Percentiles rank a stretch among this genome's conserved stretches.
phyloP scores from a whole-genome alignment of 1,140 invertebrate genomes.

The Cyphomyrmex costatus region DNA sequence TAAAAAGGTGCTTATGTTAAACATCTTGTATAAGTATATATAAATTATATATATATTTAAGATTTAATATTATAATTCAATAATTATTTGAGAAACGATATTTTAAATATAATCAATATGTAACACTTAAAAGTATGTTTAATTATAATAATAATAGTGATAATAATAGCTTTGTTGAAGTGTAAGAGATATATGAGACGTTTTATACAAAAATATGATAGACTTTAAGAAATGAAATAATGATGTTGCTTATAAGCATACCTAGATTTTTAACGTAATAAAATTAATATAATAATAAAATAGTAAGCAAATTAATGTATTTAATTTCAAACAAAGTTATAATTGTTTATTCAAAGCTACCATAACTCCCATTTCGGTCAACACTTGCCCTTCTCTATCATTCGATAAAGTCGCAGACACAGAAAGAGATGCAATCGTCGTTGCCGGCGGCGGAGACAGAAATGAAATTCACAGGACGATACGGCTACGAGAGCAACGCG shows the following conservation, averaged over 20 bases:
- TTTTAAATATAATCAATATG: background rate
- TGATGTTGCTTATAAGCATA: too few species aligned
- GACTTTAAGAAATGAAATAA: background rate
- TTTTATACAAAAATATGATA: background rate
- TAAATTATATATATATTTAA: background rate
- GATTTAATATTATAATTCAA: background rate
- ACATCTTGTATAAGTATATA: background rate
- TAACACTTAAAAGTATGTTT: background rate
- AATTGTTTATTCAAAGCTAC: conserved; percentile 11
- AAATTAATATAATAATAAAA: background rate
- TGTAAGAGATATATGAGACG: background rate
- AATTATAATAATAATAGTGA: background rate
- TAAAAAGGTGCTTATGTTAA: too few species aligned
- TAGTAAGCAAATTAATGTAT: background rate
- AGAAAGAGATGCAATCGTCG: conserved; percentile 49
- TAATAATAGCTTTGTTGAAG: background rate
- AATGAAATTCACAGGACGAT: conserved; percentile 51
- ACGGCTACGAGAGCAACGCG: conserved; percentile 58
- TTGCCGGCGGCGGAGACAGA: background rate
- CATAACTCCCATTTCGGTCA: conserved; percentile 9
- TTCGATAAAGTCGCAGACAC: conserved; percentile 48
- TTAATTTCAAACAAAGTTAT: background rate
- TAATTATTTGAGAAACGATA: background rate
- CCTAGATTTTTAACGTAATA: background rate
- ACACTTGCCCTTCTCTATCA: background rate